Percentiles rank a stretch among this genome's conserved stretches.
Evolutionary conservation across 2,797 vertebrate genomes (phyloP).

Genomic region (Rhyacichthys aspro): DNA sequence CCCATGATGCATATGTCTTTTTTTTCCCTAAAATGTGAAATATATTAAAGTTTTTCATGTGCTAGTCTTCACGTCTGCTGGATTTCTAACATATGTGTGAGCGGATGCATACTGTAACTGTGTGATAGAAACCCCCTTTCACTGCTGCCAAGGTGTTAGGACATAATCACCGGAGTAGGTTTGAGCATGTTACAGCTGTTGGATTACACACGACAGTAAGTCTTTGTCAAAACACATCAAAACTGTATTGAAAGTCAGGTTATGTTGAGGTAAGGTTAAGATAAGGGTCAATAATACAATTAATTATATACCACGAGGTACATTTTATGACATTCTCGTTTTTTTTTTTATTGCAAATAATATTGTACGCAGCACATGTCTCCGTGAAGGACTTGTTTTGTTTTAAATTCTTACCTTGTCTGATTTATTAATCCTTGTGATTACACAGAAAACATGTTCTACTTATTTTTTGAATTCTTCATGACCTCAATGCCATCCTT

Average conservation of each 20-base stretch:
- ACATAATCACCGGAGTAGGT: not conserved
- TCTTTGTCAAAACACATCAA: not conserved
- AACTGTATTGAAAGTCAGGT: not conserved
- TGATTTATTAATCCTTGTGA: too few species aligned
- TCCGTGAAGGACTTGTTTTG: too few species aligned
- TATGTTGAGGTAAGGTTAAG: too few species aligned
- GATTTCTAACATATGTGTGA: conserved; percentile 16
- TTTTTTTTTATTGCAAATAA: too few species aligned
- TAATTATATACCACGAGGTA: too few species aligned
- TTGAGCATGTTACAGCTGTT: not conserved
- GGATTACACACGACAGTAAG: not conserved
- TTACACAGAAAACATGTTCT: too few species aligned
- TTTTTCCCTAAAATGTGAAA: conserved; percentile 18
- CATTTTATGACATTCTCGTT: too few species aligned
- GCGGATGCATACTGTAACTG: conserved; percentile 11
- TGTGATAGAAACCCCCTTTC: conserved; percentile 18
- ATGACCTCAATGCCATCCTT: too few species aligned
- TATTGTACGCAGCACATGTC: too few species aligned
- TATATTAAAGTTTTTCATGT: conserved; percentile 22
- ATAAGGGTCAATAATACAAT: too few species aligned
- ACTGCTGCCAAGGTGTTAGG: conserved; percentile 13
- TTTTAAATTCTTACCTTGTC: too few species aligned
- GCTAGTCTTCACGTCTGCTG: conserved; percentile 3
- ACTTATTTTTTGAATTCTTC: too few species aligned
- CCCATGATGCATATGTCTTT: conserved; percentile 37